These are phyloP conservation scores for Tor tambroides DNA, from an alignment of 2,113 vertebrate genomes.

Conservation along the genomic window DNA sequence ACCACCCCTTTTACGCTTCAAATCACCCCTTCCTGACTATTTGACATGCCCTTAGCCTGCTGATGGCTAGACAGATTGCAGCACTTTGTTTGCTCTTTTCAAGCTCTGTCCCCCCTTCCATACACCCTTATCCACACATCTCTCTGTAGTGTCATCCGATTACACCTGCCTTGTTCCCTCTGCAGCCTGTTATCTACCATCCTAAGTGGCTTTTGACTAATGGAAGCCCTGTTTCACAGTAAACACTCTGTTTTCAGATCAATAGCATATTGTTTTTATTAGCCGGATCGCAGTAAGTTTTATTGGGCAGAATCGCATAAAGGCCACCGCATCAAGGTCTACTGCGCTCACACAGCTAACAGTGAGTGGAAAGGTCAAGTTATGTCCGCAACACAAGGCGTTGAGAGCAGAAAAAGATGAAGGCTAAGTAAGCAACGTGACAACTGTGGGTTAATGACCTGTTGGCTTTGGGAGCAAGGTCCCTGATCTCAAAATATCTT, in stretches of 20 bases:
- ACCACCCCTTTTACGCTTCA: not conserved
- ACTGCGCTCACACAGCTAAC: not conserved
- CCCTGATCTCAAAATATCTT: not conserved
- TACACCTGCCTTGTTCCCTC: conserved; percentile 6
- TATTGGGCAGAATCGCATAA: not conserved
- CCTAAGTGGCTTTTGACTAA: conserved; percentile 10
- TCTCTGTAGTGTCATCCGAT: conserved; percentile 38
- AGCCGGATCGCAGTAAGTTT: not conserved
- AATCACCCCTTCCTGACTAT: not conserved
- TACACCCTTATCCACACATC: not conserved
- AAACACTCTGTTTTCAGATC: not conserved
- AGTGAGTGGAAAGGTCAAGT: conserved; percentile 17
- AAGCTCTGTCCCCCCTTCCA: not conserved
- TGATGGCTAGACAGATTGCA: conserved; percentile 63
- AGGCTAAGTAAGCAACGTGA: too few species aligned
- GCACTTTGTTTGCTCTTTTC: conserved; percentile 52
- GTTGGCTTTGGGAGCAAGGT: conserved; percentile 18
- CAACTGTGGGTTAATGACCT: conserved; percentile 24
- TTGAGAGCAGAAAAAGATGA: not conserved
- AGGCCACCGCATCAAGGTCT: not conserved
- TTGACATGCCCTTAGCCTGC: conserved; percentile 45
- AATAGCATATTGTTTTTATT: not conserved
- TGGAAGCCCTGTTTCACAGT: not conserved
- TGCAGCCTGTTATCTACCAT: conserved; percentile 4
- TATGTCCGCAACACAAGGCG: not conserved